phyloP scores from a whole-genome alignment of 1,140 invertebrate genomes.

The Oryzaephilus surinamensis region DNA sequence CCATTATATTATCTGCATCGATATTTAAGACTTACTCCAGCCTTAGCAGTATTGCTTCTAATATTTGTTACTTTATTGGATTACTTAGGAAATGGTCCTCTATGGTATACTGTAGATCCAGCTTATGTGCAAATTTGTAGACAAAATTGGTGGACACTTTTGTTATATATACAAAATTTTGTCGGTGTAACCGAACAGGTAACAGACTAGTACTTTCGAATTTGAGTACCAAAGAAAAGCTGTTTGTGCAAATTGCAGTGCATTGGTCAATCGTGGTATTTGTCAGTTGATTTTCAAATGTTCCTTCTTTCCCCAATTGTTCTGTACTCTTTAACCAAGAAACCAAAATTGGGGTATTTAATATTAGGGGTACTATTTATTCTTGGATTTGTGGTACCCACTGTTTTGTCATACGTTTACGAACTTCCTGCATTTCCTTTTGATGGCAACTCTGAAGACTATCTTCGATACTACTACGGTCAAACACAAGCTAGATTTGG shows the following conservation, averaged over 20 bases:
- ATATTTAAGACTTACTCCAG: conserved; percentile 45
- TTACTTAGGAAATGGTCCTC: conserved; percentile 45
- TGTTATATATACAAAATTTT: conserved; percentile 41
- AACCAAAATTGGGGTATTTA: conserved; percentile 1
- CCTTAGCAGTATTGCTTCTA: conserved; percentile 43
- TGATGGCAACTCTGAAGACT: not conserved
- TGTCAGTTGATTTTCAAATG: conserved; percentile 7
- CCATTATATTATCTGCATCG: conserved; percentile 44
- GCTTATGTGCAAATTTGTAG: conserved; percentile 30
- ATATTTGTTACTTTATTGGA: conserved; percentile 41
- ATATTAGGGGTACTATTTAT: not conserved
- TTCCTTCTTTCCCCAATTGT: conserved; percentile 4
- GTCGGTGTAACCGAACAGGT: conserved; percentile 32
- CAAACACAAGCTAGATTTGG: conserved; percentile 37
- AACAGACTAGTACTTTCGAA: not conserved
- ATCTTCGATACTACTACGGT: conserved; percentile 21
- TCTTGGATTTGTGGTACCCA: not conserved
- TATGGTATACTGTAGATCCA: conserved; percentile 26
- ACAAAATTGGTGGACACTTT: conserved; percentile 40
- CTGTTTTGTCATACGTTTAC: conserved; percentile 3
- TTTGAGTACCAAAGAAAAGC: not conserved
- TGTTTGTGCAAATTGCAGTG: conserved; percentile 3
- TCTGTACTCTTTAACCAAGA: not conserved
- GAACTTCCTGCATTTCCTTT: not conserved
- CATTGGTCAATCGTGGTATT: conserved; percentile 7